Evolutionary conservation across 2,797 vertebrate genomes (phyloP), one percentile per base, ranked within the genome.

Genomic region (Pampus argenteus): DNA sequence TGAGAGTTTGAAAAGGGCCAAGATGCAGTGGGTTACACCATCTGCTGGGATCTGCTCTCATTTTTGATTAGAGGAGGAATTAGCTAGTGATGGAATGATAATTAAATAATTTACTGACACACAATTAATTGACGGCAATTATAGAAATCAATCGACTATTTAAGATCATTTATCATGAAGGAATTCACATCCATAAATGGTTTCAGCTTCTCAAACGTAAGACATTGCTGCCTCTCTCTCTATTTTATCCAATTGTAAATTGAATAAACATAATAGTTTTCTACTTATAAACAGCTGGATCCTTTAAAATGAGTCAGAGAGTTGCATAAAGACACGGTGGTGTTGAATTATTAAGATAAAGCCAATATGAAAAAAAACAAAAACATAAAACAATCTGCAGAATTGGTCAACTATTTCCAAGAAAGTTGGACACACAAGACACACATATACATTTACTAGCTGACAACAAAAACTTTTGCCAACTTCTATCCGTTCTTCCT

Each of bases 1-100:
- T 9, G 23, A 22, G n/a, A 52, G 57, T 50, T 47, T 59, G n/a
- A 76, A 73, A 58, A 26, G 22, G 23, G 14, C 22, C 31, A n/a
- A 5, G 3, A 9, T 63, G 74, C 25, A 3, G 48, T 38, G 5
- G 20, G 26, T 25, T 36, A 47, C 28, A 22, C 18, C 44, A 52
- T 55, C 40, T 58, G 67, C 26, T 63, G 9, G n/a, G 23, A 60
- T 52, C 22, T 49, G 20, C 38, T 15, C 25, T 50, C 40, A 29
- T 48, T 25, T 28, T n/a, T 31, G 20, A 36, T 26, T 9, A n/a
- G 11, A 8, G 49, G 11, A 17, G 14, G 26, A 20, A 23, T 28
- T 42, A 4, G 13, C 23, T 42, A 4, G 13, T 31, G 4, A 3
- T 17, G 26, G 25, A 62, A 20, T 22, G 11, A 45, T 40, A 7